Evolutionary conservation across 2,888 invertebrate species (phyloP).

Genomic region (Thymelicus lineola): DNA sequence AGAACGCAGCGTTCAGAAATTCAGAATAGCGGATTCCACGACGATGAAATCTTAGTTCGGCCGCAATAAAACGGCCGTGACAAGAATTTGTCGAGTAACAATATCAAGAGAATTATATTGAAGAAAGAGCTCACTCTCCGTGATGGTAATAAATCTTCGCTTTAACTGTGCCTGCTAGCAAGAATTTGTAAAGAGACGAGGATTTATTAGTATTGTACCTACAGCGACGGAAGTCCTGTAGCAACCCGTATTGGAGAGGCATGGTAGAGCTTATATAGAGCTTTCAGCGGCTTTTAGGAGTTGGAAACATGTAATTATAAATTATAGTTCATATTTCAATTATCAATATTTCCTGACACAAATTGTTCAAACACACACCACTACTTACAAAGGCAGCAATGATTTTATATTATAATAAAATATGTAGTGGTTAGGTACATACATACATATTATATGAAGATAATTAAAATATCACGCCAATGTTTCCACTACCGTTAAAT

Average conservation of each 20-base stretch:
- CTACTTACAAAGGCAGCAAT: too few relatives aligned
- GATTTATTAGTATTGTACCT: slow-evolving; percentile 12
- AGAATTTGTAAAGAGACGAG: slow-evolving; percentile 18
- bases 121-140: slow-evolving; percentile 30
- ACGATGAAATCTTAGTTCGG: slow-evolving; percentile 39
- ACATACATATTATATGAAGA: too few relatives aligned
- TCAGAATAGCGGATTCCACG: slow-evolving; percentile 33
- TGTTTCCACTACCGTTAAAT: background rate
- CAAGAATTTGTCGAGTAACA: slow-evolving; percentile 41
- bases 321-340: too few relatives aligned
- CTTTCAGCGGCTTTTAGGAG: too few relatives aligned
- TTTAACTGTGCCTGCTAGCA: slow-evolving; percentile 12
- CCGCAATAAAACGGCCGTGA: slow-evolving; percentile 41
- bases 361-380: too few relatives aligned
- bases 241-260: too few relatives aligned
- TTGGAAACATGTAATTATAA: too few relatives aligned
- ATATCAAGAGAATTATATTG: slow-evolving; percentile 39
- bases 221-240: too few relatives aligned
- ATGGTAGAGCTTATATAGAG: too few relatives aligned
- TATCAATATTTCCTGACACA: too few relatives aligned
- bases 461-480: background rate
- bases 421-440: too few relatives aligned
- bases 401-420: too few relatives aligned
- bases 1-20: slow-evolving; percentile 6
- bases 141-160: slow-evolving; percentile 33